phyloP scores from a whole-genome alignment of 92 coral and sea anemone genomes.

The Epizoanthus scotinus region DNA sequence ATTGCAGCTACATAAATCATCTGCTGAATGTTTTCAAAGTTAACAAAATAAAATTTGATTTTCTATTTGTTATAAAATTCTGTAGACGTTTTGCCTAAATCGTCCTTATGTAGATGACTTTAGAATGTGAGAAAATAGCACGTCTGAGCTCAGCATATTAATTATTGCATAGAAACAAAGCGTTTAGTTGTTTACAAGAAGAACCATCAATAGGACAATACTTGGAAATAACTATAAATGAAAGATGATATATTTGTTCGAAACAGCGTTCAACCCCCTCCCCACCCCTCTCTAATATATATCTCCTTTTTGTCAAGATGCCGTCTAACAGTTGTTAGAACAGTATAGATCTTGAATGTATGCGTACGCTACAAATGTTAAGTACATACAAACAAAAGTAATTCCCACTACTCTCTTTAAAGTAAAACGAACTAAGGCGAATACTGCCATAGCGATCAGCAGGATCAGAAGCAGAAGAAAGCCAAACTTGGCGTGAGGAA shows the following conservation, averaged over 20 bases:
- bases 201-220: no score
- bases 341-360: slow-evolving; percentile 89
- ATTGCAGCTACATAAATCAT: not conserved
- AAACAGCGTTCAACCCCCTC: slow-evolving; percentile 1
- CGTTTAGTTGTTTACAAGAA: not conserved
- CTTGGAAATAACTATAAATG: no score
- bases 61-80: not conserved
- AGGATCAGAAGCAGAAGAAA: slow-evolving; percentile 86
- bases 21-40: slow-evolving; percentile 1
- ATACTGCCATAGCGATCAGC: slow-evolving; percentile 65
- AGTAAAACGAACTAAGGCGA: slow-evolving; percentile 70
- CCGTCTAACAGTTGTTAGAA: slow-evolving; percentile 67
- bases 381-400: slow-evolving; percentile 79
- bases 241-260: no score
- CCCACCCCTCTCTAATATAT: not conserved
- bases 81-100: not conserved
- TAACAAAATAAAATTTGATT: not conserved
- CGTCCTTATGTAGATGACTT: no score
- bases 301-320: not conserved
- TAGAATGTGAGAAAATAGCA: not conserved
- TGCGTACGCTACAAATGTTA: slow-evolving; percentile 85
- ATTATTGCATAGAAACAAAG: not conserved
- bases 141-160: no score
- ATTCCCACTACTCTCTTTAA: slow-evolving; percentile 74
- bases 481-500: slow-evolving; percentile 97